Evolutionary conservation across 1,140 invertebrate genomes (phyloP), one percentile per base, ranked within the genome.

Genomic region (Drosophila chauvacae): DNA sequence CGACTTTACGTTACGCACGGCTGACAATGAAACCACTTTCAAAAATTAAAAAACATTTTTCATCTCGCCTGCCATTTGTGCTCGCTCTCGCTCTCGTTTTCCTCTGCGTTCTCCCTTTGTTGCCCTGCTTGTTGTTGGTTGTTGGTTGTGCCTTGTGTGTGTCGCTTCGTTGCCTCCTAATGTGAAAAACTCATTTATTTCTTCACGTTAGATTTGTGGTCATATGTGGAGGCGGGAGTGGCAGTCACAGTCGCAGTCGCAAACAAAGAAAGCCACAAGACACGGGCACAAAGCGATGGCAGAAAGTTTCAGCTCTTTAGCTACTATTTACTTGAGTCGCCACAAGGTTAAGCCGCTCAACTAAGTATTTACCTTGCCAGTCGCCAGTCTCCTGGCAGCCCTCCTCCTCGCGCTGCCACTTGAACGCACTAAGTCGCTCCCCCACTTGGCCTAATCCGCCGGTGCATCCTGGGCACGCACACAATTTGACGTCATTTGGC

Each of bases 11-110:
- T 90, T 91, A 91, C 90, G 90, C 90, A 91, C 86, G 90, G 80
- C 79, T 92, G 81, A 92, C 91, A 92, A 92, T 91, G 80, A 87
- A 91, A 92, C 90, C 91, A 92, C 91, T 92, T 91, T 91, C 77
- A 92, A 91, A 92, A 92, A 92, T 92, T 92, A 92, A 92, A 91
- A 91, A 90, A 88, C 86, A 92, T 92, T 92, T 91, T 91, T 91
- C 81, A 91, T 91, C 84, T 90, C 81, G 81, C 64, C 77, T 88
- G 72, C 76, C 83, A 83, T 83, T 87, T 83, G 65, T 70, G 75
- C 72, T 33, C 78, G 78, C 77, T 68, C 50, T 77, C 82, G 81
- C 56, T 60, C 71, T 78, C 69, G 68, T 62, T 61, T 77, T 74
- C 61, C 58, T 48, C 48, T 77, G 74, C 66, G 51, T 60, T 35